These are phyloP conservation scores for Catostylus mosaicus DNA, from an alignment of 30 jellyfish, hydroid and myxozoan species.

Conservation along the genomic window DNA sequence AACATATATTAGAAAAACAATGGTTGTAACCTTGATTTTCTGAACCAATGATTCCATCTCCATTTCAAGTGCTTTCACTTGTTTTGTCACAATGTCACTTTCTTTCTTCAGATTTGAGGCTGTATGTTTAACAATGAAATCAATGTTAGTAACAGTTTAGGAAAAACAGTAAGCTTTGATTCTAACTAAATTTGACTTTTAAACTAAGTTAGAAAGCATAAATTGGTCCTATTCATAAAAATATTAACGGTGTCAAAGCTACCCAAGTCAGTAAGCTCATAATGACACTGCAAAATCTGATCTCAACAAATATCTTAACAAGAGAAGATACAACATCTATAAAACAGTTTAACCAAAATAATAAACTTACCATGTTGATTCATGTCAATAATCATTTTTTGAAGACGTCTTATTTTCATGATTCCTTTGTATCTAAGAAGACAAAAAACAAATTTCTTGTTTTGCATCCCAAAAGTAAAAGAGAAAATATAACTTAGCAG, in stretches of 20 bases:
- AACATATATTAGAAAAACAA: background rate
- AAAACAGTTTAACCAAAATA: too few relatives aligned
- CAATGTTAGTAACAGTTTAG: background rate
- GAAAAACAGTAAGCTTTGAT: background rate
- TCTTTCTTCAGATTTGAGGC: conserved; percentile 89
- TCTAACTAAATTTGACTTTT: too few relatives aligned
- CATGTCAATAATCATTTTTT: conserved; percentile 64
- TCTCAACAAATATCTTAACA: too few relatives aligned
- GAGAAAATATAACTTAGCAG: background rate
- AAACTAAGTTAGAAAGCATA: too few relatives aligned
- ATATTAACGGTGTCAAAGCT: too few relatives aligned
- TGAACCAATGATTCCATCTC: conserved; percentile 64
- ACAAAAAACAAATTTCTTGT: background rate
- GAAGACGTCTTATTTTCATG: conserved; percentile 71
- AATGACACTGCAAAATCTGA: too few relatives aligned
- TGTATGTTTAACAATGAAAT: background rate
- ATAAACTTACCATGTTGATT: conserved; percentile 57
- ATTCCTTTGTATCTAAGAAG: conserved; percentile 81
- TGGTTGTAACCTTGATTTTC: conserved; percentile 69
- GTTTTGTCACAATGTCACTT: conserved; percentile 66
- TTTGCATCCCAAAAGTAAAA: background rate
- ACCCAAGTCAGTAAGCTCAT: too few relatives aligned
- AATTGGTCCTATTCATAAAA: too few relatives aligned
- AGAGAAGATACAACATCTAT: too few relatives aligned
- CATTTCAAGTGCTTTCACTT: conserved; percentile 54